These are phyloP conservation scores for Rhopalosiphum padi DNA, from an alignment of 1,140 invertebrate genomes.

Conservation along the genomic window DNA sequence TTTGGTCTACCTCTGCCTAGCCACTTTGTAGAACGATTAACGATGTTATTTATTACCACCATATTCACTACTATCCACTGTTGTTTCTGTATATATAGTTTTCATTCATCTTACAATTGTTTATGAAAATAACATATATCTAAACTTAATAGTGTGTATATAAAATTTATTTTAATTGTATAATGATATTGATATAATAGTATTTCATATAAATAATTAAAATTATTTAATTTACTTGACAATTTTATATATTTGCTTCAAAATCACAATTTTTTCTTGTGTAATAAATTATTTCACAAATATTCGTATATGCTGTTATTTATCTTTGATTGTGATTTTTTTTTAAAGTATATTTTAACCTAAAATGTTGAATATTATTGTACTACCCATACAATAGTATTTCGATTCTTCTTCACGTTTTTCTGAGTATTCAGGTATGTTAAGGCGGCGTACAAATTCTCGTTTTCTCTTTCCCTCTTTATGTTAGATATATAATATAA, in stretches of 20 bases:
- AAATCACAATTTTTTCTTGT: not conserved
- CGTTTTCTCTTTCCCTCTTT: slow-evolving; percentile 7
- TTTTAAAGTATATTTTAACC: not conserved
- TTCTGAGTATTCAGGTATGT: slow-evolving; percentile 25
- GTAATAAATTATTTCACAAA: not conserved
- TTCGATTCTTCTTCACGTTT: slow-evolving; percentile 19
- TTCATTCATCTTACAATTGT: slow-evolving; percentile 29
- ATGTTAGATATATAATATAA: not conserved
- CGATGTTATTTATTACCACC: slow-evolving; percentile 25
- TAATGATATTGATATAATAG: too few relatives aligned
- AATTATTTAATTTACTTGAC: not conserved
- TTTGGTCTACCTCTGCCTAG: slow-evolving; percentile 21
- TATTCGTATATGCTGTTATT: not conserved
- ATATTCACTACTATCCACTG: slow-evolving; percentile 32
- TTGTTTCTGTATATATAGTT: slow-evolving; percentile 2
- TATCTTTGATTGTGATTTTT: not conserved
- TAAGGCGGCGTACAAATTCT: slow-evolving; percentile 24
- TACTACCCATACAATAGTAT: slow-evolving; percentile 3
- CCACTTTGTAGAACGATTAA: slow-evolving; percentile 36
- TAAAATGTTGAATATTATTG: slow-evolving; percentile 18
- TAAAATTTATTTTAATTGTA: not conserved
- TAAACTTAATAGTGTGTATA: not conserved
- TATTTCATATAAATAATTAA: not conserved
- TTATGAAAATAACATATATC: not conserved
- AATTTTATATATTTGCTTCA: not conserved